A percentile compares a stretch with the other conserved stretches of the same genome.
phyloP scores from a whole-genome alignment of 2,888 invertebrate genomes.

The Thyatira batis region DNA sequence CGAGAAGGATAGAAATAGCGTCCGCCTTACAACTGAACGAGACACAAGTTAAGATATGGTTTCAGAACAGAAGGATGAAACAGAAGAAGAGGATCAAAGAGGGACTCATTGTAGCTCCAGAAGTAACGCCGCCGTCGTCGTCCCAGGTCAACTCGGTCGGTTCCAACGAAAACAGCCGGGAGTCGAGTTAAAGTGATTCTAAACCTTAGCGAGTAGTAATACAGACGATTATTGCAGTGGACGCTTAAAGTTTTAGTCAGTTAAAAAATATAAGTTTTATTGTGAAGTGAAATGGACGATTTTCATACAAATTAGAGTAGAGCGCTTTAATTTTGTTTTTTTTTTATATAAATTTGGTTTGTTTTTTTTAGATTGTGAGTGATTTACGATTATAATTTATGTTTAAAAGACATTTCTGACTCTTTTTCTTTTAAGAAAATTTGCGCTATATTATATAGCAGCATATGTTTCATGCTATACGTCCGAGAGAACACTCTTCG shows the following conservation, averaged over 20 bases:
- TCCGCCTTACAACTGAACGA: conserved; percentile 97
- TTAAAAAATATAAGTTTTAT: neutral
- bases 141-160: conserved; percentile 69
- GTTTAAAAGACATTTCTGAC: neutral
- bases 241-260: conserved; percentile 1
- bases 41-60: conserved; percentile 99
- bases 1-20: conserved; percentile 98
- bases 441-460: neutral
- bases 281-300: neutral
- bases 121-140: conserved; percentile 73
- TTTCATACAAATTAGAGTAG: neutral
- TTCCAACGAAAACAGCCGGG: conserved; percentile 88
- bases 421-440: neutral
- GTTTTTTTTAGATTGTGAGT: neutral
- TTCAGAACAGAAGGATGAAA: conserved; percentile 99
- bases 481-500: neutral
- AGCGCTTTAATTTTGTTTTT: neutral
- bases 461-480: neutral
- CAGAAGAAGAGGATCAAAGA: conserved; percentile 98
- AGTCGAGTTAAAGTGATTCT: conserved; percentile 80
- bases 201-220: conserved; percentile 15
- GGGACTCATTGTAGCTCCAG: conserved; percentile 85
- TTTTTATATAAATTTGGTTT: neutral
- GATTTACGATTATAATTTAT: neutral
- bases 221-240: conserved; percentile 29